These are phyloP conservation scores for Scarus forsteni DNA, from an alignment of 2,797 vertebrate species.

Conservation along the genomic window DNA sequence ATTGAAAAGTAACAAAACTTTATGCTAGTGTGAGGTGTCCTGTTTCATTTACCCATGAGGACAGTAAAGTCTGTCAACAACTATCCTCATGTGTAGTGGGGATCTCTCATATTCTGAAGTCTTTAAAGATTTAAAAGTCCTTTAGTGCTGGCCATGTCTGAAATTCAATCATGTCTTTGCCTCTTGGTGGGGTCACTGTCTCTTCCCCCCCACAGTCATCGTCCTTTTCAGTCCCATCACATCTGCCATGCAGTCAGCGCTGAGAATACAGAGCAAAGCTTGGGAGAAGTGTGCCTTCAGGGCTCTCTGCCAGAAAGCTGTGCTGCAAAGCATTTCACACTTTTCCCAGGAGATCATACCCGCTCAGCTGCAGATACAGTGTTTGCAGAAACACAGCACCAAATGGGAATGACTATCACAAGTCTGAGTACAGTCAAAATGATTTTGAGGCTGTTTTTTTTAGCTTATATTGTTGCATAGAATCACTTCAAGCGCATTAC, in stretches of 20 bases:
- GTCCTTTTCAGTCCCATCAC: neutral
- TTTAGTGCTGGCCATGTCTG: neutral
- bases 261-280: neutral
- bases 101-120: too few species aligned
- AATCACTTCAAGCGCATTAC: neutral
- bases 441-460: neutral
- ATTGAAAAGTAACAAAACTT: too few species aligned
- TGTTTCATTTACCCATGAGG: too few species aligned
- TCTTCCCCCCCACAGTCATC: neutral
- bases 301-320: slow-evolving; percentile 8
- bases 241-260: neutral
- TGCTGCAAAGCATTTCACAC: neutral
- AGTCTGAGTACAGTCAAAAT: neutral
- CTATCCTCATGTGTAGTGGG: too few species aligned
- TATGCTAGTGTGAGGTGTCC: too few species aligned
- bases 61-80: too few species aligned
- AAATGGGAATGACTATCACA: neutral
- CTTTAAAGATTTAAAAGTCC: too few species aligned
- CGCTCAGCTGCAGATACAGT: neutral
- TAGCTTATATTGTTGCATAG: neutral
- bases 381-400: neutral
- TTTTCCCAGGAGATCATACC: neutral
- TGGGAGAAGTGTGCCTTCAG: neutral
- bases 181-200: neutral
- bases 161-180: neutral